phyloP scores from a whole-genome alignment of 2,797 vertebrate species.

The Sebastes vulpes region DNA sequence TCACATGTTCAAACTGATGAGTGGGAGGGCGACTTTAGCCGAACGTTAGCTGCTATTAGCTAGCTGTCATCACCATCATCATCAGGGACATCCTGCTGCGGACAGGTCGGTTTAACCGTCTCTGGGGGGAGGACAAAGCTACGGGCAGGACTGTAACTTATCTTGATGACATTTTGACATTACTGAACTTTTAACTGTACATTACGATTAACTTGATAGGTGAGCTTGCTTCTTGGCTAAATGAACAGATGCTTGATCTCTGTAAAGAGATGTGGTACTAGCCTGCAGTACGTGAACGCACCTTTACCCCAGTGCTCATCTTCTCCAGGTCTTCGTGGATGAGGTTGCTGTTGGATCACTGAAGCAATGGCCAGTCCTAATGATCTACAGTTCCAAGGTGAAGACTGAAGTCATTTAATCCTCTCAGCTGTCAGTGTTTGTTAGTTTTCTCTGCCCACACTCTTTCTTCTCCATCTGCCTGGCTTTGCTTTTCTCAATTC shows the following conservation, averaged over 20 bases:
- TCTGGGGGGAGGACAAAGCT: not conserved
- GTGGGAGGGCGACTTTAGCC: not conserved
- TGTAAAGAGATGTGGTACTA: not conserved
- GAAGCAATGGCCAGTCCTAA: constrained; percentile 86
- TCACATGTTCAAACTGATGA: not conserved
- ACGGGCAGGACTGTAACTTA: not conserved
- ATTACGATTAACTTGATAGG: not conserved
- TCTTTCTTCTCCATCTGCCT: not conserved
- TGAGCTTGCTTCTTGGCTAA: not conserved
- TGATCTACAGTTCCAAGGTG: constrained; percentile 91
- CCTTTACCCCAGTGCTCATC: not conserved
- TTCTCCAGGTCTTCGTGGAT: constrained; percentile 37
- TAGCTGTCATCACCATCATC: not conserved
- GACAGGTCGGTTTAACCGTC: not conserved
- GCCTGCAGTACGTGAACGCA: not conserved
- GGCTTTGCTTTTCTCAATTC: not conserved
- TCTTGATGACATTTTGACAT: not conserved
- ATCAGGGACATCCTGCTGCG: not conserved
- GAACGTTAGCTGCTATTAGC: not conserved
- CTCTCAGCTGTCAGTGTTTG: not conserved
- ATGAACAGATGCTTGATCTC: not conserved
- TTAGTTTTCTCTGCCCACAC: not conserved
- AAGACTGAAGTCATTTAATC: constrained; percentile 1
- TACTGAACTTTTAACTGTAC: no score
- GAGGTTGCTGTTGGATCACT: constrained; percentile 22